Base-by-base conservation (phyloP, 30 jellyfish, hydroid and myxozoan genomes). In the Pelagia noctiluca region DNA sequence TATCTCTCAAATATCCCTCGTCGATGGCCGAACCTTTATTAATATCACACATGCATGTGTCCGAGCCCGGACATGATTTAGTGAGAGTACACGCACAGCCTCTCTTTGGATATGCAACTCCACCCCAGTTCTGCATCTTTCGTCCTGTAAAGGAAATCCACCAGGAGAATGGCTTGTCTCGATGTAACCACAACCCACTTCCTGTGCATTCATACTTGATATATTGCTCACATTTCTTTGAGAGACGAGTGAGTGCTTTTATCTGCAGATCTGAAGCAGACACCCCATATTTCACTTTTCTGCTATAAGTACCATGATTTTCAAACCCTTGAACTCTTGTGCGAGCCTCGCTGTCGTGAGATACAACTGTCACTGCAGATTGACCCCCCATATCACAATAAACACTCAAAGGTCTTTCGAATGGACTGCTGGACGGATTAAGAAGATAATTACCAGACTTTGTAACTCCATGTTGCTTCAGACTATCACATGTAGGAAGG, bases 331-430 rank as follows among this genome's bases (percentile, higher is more conserved):
- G 13, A 0, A 70, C 83, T 32, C 30, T 38, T 8, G 67, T 70
- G 35, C 67, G 42, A 1, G 28, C 46, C 32, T 70, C 83, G 29
- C 83, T 70, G 42, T 70, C 83, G 24, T 70, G 83, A 11, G 83
- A 70, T 18, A 70, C 63, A 18, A 70, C 42, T 2, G 83, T 70
- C 47, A 70, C 1, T 29, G 68, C 83, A 21, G 35, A 13, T 42
- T 22, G 18, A 35, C 66, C 42, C 18, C 29, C 42, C 89, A 79
- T 79, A 31, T 79, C 89, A n/a, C 89, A 79, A 54, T 34, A 79
- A 25, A 79, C 89, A 5, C 16, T 8, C 75, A 28, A 72, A 2
- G 80, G 82, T 23, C 37, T 10, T 12, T 19, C 1, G 5, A 16
- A 42, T 8, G 8, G 57, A 42, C 16, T 42, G 12, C 11, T 19